Evolutionary conservation across 2,888 invertebrate genomes (phyloP), one percentile per base, ranked within the genome.

Genomic region (Coenonympha arcania): DNA sequence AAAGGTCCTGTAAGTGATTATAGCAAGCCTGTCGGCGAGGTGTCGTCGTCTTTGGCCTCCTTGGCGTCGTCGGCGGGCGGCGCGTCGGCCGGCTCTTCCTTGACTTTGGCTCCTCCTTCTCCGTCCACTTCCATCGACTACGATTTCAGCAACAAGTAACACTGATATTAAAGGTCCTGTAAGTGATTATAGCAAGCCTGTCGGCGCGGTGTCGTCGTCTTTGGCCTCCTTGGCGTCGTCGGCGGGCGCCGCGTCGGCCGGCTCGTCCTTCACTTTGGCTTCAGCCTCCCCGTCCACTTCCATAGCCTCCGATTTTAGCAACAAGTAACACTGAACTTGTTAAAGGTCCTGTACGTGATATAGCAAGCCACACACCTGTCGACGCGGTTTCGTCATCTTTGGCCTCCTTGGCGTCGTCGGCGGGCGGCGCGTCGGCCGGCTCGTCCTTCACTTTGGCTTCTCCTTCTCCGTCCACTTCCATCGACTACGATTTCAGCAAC

Each of bases 391-490:
- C 62, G 3, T 73, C 68, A 0, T 81, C 82, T 48, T 84, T 83
- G 16, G 62, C 41, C 5, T 83, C 82, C 56, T 82, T 78, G 64
- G 88, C 68, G 64, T 89, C 76, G 55, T 89, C 79, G 60, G 88
- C 47, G 1, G 73, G 53, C 6, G 71, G 48, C 3, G 62, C 13
- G 2, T 75, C 79, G 0, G 60, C 48, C 0, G 73, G 71, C 45
- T 89, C 90, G 50, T 88, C 90, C 68, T 85, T 89, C 62, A 87
- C 88, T 55, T 88, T 88, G 3, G 77, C 76, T 19, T 89, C 88
- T 0, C 71, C 62, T 42, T 85, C 85, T 15, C 56, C 56, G 5
- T 85, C 85, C 3, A 81, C 81, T 6, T 86, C 85, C 85, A 85
- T 84, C 0, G 82, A 68, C 44, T n/a, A n/a, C n/a, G n/a, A n/a